phyloP scores from a whole-genome alignment of 2,888 invertebrate species.

The Blera fallax region DNA sequence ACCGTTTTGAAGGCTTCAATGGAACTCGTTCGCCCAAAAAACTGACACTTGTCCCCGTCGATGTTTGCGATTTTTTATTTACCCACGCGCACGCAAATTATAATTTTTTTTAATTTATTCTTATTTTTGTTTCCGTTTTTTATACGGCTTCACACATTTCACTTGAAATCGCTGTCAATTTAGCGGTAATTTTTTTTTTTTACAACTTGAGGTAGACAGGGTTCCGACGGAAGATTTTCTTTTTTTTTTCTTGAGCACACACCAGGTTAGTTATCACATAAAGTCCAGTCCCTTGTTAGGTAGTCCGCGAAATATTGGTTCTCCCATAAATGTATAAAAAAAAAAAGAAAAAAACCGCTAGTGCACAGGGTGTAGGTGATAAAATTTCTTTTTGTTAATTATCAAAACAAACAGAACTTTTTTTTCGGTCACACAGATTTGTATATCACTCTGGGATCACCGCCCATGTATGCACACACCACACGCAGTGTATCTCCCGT shows the following conservation, averaged over 20 bases:
- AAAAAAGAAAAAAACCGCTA: neutral
- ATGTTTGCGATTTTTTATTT: conserved; percentile 67
- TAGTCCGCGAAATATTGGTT: conserved; percentile 34
- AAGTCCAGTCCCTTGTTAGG: conserved; percentile 58
- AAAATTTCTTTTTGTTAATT: conserved; percentile 46
- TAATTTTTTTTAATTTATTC: neutral
- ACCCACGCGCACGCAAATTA: conserved; percentile 56
- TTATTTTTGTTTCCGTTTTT: conserved; percentile 4
- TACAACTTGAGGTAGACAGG: conserved; percentile 60
- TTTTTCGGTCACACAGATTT: conserved; percentile 56
- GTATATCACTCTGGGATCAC: conserved; percentile 63
- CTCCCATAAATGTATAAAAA: conserved; percentile 22
- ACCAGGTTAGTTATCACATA: conserved; percentile 46
- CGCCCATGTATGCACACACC: conserved; percentile 44
- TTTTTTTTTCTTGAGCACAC: neutral
- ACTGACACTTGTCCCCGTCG: conserved; percentile 73
- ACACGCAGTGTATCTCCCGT: conserved; percentile 36
- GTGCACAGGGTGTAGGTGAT: conserved; percentile 25
- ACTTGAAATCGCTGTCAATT: conserved; percentile 27
- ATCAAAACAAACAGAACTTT: conserved; percentile 70
- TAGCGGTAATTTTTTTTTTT: conserved; percentile 1
- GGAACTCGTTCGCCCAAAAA: conserved; percentile 73
- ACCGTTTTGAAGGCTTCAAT: conserved; percentile 81
- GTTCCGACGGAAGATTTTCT: conserved; percentile 62
- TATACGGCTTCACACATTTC: conserved; percentile 48